A percentile compares a stretch with the other conserved stretches of the same genome.
Conservation (phyloP, 2,888 invertebrate genomes). For the Melanargia galathea region DNA sequence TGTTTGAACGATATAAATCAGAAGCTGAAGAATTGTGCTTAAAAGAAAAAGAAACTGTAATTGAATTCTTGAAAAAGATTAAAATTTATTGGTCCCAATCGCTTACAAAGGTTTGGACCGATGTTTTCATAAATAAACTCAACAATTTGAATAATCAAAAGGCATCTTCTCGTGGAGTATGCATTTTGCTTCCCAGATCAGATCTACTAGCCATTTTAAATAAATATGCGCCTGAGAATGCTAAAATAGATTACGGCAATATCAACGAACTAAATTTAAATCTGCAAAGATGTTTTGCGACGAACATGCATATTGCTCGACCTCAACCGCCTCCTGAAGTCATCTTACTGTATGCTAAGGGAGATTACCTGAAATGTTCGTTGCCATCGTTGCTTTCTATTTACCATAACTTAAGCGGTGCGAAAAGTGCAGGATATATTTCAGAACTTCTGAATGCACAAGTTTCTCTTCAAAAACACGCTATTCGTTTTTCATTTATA, state of each 20-base stretch:
- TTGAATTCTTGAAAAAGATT: conserved; percentile 52
- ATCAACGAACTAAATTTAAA: conserved; percentile 55
- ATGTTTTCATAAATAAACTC: conserved; percentile 49
- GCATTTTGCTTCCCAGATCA: conserved; percentile 49
- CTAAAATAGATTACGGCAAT: conserved; percentile 59
- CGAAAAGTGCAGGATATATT: conserved; percentile 48
- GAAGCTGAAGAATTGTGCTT: conserved; percentile 49
- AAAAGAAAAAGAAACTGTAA: conserved; percentile 47
- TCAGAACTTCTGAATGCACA: conserved; percentile 54
- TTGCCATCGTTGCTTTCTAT: conserved; percentile 63
- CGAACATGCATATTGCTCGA: conserved; percentile 64
- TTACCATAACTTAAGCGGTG: conserved; percentile 56
- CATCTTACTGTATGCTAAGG: conserved; percentile 60
- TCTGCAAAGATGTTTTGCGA: conserved; percentile 59
- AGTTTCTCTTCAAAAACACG: conserved; percentile 67
- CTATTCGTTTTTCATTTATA: conserved; percentile 56
- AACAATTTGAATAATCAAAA: conserved; percentile 49
- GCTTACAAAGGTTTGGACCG: conserved; percentile 51
- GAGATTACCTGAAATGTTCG: conserved; percentile 64
- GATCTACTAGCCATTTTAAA: conserved; percentile 51
- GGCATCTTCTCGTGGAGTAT: conserved; percentile 55
- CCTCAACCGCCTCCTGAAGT: conserved; percentile 59
- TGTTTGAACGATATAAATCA: conserved; percentile 49
- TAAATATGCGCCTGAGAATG: conserved; percentile 55
- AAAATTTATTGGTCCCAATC: conserved; percentile 60